Evolutionary conservation across 2,797 vertebrate species (phyloP), one percentile per base, ranked within the genome.

Genomic region (Phrynocephalus vlangalii): DNA sequence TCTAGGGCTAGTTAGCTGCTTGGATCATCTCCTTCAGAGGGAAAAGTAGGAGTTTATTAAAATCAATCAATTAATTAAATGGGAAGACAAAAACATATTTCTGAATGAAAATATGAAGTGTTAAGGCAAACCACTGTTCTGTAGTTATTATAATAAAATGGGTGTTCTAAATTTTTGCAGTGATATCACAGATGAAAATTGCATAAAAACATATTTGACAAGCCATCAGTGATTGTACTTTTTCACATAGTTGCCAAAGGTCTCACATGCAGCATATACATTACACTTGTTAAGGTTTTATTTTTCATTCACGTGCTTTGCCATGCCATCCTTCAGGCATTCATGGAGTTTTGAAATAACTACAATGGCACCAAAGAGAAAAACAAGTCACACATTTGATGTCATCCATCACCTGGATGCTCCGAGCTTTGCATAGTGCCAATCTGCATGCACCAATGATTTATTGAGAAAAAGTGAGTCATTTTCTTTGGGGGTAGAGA

Each of bases 391-490:
- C 33, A 28, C 20, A 67, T 20, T 87, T 20, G 16, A 48, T 50
- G 66, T 81, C 75, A 87, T 73, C 85, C 70, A 82, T 82, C 70
- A 75, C 38, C 56, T 67, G 28, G 11, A 79, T 50, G 18, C 18
- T 66, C 56, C 0, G 15, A 30, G 26, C 28, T 75, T 82, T 86
- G 26, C 78, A 86, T 75, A 66, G 5, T 82, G 56, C 79, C 33
- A 75, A 81, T 86, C 28, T 75, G 38, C 67, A 82, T 75, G 79
- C 71, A 75, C 56, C 56, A 82, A 52, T 67, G 86, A 87, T 87
- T 86, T 30, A 86, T 67, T 86, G 52, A 86, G 50, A 44, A 63
- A 28, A 28, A 86, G 26, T 73, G 79, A 82, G 28, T 82, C 56
- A 81, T 82, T 79, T 86, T 86, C 66, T 56, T 79, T 63, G 28